Evolutionary conservation across 2,797 vertebrate species (phyloP).

Genomic region (Anomalospiza imberbis): DNA sequence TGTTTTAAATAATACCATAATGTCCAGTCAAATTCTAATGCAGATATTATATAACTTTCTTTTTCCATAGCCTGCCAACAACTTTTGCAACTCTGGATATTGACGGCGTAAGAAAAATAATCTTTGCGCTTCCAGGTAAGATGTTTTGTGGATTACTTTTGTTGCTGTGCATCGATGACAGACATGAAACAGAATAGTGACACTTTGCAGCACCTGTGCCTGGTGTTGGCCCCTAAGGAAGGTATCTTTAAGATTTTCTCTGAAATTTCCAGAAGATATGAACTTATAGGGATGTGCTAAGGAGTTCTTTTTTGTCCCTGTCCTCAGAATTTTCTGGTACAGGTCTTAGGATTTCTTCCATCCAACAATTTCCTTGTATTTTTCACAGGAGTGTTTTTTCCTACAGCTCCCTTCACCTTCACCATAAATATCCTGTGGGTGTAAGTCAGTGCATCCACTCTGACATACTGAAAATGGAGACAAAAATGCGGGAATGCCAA

Average conservation of each 20-base stretch:
- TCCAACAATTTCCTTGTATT: background rate
- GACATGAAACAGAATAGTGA: background rate
- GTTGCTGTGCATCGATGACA: background rate
- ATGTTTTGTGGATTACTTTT: slow-evolving; percentile 14
- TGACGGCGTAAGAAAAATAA: slow-evolving; percentile 96
- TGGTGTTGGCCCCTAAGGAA: background rate
- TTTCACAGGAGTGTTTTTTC: background rate
- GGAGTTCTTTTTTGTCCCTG: background rate
- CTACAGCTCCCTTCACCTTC: background rate
- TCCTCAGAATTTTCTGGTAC: background rate
- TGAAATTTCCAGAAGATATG: background rate
- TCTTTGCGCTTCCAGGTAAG: slow-evolving; percentile 98
- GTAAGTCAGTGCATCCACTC: background rate
- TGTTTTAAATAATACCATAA: background rate
- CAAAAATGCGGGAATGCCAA: background rate
- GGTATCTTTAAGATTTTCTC: background rate
- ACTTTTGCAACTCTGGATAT: slow-evolving; percentile 98
- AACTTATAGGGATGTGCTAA: background rate
- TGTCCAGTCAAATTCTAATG: background rate
- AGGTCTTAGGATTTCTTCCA: background rate
- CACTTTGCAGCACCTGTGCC: background rate
- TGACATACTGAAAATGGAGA: background rate
- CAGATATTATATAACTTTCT: slow-evolving; percentile 13
- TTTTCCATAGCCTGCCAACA: slow-evolving; percentile 88
- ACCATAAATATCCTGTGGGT: background rate